Evolutionary conservation across 2,113 vertebrate genomes (phyloP), one percentile per base, ranked within the genome.

Genomic region (Benitochromis conjunctus): DNA sequence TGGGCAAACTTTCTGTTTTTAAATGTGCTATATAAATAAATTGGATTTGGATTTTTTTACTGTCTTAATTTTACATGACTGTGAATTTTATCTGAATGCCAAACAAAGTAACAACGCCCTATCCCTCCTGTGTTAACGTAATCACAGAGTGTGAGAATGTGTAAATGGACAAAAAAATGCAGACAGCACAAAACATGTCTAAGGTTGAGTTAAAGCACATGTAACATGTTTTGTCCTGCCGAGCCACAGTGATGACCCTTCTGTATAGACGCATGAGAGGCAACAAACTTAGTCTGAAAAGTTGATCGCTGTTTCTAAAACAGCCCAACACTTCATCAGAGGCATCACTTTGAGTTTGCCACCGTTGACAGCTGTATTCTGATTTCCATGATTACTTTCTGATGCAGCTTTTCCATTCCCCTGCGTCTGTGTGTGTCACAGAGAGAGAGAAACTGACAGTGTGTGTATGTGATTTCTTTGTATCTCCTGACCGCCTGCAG

Each of bases 381-480:
- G 92, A 95, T 95, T 92, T 94, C 85, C 88, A 83, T 93, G 94
- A 95, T 95, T 95, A 93, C 93, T 94, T 95, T 95, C 88, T 94
- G 94, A 93, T 92, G 91, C 91, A 89, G 89, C 84, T 89, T 88
- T 86, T 78, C 64, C 79, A 71, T 53, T 87, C 82, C 71, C 84
- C 80, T 71, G 41, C 86, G 29, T 91, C 81, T 83, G 85, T 82
- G 83, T 64, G 80, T 74, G 82, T 76, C 46, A 53, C 24, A 0
- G 43, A 76, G 43, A 8, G 55, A 60, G 81, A 74, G 1, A 80
- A 29, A 84, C 16, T 21, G 18, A 12, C 34, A n/a, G 86, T 80
- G 84, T 60, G 85, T 87, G 82, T 64, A 81, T 86, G 88, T 90
- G 89, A 92, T 93, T 86, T 91, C 84, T 88, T 86, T 83, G 86